Conservation (phyloP, 2,888 invertebrate species). For the Cynaeus angustus region DNA sequence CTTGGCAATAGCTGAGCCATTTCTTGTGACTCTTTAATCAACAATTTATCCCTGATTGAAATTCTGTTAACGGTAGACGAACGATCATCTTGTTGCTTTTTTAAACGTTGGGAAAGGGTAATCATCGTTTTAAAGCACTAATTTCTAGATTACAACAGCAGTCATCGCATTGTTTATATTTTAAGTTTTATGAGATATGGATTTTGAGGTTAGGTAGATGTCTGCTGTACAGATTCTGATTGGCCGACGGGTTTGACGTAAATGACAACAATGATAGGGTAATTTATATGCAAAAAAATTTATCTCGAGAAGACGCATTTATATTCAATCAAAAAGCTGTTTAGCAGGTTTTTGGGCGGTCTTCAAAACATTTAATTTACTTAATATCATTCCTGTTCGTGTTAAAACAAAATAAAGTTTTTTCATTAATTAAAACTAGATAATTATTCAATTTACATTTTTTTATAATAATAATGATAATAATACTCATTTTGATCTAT, state of each 20-base stretch:
- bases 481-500: no score
- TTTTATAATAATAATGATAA: no score
- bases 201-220: conserved; percentile 34
- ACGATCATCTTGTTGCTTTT: conserved; percentile 75
- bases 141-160: conserved; percentile 20
- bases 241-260: not conserved
- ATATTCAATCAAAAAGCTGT: no score
- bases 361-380: no score
- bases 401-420: no score
- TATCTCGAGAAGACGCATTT: no score
- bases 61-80: conserved; percentile 74
- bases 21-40: conserved; percentile 89
- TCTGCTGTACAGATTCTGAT: not conserved
- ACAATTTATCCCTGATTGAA: conserved; percentile 85
- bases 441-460: no score
- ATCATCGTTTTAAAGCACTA: conserved; percentile 74
- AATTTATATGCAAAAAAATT: no score
- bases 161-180: conserved; percentile 45
- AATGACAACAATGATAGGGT: no score
- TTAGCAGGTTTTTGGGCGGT: no score
- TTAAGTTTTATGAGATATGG: conserved; percentile 12
- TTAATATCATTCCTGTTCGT: no score
- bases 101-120: conserved; percentile 82
- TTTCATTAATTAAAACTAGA: no score
- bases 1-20: conserved; percentile 89